A percentile compares a stretch with the other conserved stretches of the same genome.
Conservation (phyloP, 2,113 vertebrate species). For the Passer domesticus region DNA sequence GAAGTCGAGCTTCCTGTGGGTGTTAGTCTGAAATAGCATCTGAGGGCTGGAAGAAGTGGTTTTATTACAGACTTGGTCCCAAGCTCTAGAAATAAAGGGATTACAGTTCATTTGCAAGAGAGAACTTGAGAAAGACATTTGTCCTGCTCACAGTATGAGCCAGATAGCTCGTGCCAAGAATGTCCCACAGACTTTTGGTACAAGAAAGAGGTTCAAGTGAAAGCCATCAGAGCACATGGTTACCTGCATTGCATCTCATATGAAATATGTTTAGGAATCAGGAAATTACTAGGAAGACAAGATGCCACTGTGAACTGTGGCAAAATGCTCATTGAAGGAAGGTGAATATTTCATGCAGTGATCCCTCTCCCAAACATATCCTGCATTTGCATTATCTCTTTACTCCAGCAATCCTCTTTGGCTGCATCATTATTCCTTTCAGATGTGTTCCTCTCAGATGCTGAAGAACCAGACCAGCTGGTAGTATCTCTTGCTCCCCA, state of each 20-base stretch:
- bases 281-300: neutral
- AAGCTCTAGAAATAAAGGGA: neutral
- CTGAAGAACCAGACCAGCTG: neutral
- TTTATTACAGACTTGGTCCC: neutral
- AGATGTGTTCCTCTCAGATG: neutral
- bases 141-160: fast-evolving
- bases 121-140: neutral
- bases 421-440: neutral
- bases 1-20: constrained; percentile 1
- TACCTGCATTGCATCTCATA: neutral
- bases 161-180: neutral
- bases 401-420: neutral
- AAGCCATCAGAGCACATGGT: neutral
- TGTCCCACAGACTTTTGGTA: neutral
- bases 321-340: constrained; percentile 12
- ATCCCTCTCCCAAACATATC: neutral
- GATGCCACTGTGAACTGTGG: neutral
- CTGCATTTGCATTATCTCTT: neutral
- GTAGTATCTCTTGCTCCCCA: neutral
- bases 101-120: neutral
- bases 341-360: neutral
- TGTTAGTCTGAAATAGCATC: neutral
- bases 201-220: neutral
- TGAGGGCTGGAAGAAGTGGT: neutral
- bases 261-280: neutral